Evolutionary conservation across 2,888 invertebrate species (phyloP).

Genomic region (Pyrgus malvae): DNA sequence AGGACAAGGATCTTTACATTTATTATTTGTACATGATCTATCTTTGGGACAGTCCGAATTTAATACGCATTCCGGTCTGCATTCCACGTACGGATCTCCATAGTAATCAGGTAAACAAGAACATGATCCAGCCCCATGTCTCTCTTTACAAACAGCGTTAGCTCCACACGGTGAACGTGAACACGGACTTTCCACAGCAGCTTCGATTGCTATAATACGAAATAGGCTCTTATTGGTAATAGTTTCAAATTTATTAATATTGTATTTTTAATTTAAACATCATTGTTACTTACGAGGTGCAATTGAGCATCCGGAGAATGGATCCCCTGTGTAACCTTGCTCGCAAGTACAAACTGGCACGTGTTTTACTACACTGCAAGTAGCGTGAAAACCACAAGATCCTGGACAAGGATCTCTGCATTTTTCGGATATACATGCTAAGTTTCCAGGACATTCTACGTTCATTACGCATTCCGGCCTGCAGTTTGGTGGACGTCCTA

Average conservation of each 20-base stretch:
- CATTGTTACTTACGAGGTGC: conserved; percentile 77
- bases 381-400: conserved; percentile 87
- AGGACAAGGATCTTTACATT: conserved; percentile 91
- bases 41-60: conserved; percentile 91
- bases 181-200: conserved; percentile 83
- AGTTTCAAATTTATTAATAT: neutral
- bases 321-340: conserved; percentile 88
- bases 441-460: conserved; percentile 87
- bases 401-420: conserved; percentile 89
- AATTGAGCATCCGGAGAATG: conserved; percentile 87
- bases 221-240: neutral
- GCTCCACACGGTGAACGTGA: conserved; percentile 92
- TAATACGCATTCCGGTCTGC: conserved; percentile 93
- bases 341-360: conserved; percentile 88
- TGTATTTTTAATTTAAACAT: conserved; percentile 14
- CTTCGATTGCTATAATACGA: conserved; percentile 77
- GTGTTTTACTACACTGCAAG: conserved; percentile 87
- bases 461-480: conserved; percentile 88
- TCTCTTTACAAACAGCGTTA: conserved; percentile 92
- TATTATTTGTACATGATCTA: conserved; percentile 90
- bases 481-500: conserved; percentile 90
- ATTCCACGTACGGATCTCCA: conserved; percentile 93
- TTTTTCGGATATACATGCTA: conserved; percentile 86
- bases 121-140: conserved; percentile 91
- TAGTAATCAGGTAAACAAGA: conserved; percentile 90